Evolutionary conservation across 2,113 vertebrate species (phyloP), one percentile per base, ranked within the genome.

Genomic region (Turdus rufiventris): DNA sequence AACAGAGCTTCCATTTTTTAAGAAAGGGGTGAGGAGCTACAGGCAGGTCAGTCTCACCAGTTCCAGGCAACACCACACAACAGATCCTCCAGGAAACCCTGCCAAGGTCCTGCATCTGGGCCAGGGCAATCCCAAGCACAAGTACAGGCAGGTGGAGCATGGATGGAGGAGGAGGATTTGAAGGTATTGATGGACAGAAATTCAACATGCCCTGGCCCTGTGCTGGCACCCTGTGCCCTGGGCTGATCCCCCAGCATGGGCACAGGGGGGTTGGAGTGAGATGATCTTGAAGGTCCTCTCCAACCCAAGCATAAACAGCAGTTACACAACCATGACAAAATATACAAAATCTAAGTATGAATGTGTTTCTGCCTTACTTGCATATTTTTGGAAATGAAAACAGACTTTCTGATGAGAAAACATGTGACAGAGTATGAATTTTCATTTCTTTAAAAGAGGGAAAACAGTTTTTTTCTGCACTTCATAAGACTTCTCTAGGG

Each of bases 381-480:
- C 18, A 2, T 43, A 45, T 42, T 38, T 75, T 15, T 67, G 28
- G 36, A 78, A 82, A 67, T 6, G 45, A 43, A 67, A 88, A 12
- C 16, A 67, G 73, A 53, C 31, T 11, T 77, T 40, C 36, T 73
- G 72, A 73, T 48, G 45, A 77, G 63, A 45, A 86, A 72, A 48
- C 0, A 2, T 15, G 47, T 23, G 61, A 62, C 4, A 38, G n/a
- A 71, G 18, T 5, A 29, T 14, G 33, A 21, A 19, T 42, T 45
- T 45, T 50, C 48, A 71, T 28, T 18, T 43, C 48, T 74, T 61
- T 13, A 36, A 76, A 58, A 82, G 40, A 56, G 24, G 33, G 43
- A 60, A 87, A 85, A 17, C 33, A 75, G 61, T 31, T 93, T 34
- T 34, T 50, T 91, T 24, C 81, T 75, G 36, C 21, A 89, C 31